Conservation (phyloP, 2,113 vertebrate genomes). For the Sinocyclocheilus anshuiensis region DNA sequence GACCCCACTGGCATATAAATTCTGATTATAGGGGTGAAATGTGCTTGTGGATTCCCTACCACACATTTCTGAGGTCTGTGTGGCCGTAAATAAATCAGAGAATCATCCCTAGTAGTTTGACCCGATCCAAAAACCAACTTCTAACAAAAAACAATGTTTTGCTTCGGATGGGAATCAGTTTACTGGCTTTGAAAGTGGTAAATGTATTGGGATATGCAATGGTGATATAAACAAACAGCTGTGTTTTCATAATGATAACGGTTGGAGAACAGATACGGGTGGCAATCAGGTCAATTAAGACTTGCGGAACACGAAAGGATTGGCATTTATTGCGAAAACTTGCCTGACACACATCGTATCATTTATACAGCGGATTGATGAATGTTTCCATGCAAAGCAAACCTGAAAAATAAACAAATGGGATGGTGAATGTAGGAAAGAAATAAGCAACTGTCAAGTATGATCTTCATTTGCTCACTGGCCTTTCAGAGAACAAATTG, state of each 20-base stretch:
- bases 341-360: conserved; percentile 53
- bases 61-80: conserved; percentile 39
- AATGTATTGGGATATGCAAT: not conserved
- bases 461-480: conserved; percentile 53
- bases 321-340: conserved; percentile 20
- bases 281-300: conserved; percentile 34
- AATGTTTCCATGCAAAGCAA: conserved; percentile 39
- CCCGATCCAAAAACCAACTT: not conserved
- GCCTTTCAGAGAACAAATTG: conserved; percentile 52
- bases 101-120: conserved; percentile 15
- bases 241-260: conserved; percentile 17
- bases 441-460: conserved; percentile 58
- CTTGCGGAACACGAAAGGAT: not conserved
- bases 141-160: not conserved
- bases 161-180: not conserved
- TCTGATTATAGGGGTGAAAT: conserved; percentile 30
- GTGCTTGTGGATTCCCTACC: conserved; percentile 7
- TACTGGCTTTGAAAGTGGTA: not conserved
- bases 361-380: conserved; percentile 40
- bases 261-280: not conserved
- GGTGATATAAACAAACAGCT: not conserved
- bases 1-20: conserved; percentile 37
- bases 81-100: conserved; percentile 43
- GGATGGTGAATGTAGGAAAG: conserved; percentile 2
- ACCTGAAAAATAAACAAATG: conserved; percentile 55